Evolutionary conservation across 2,888 invertebrate species (phyloP), one percentile per base, ranked within the genome.

Genomic region (Scaptomyza flava): DNA sequence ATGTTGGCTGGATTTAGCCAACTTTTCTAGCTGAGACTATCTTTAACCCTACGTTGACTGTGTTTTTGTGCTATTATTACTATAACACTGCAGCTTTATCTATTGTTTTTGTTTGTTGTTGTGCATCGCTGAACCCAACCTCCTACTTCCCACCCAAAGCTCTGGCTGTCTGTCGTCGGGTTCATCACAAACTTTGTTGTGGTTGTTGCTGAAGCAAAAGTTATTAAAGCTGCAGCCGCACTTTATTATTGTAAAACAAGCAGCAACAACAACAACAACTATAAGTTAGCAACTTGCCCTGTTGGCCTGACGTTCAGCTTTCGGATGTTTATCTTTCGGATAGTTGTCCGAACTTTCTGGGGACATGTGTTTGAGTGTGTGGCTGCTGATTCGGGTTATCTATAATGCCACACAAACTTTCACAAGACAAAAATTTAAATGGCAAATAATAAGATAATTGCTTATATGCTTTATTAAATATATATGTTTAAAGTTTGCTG

Each of bases 151-250:
- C 12, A 14, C 6, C 6, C 14, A 27, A 3, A 7, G 53, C 27
- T 61, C 31, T 56, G 45, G 36, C 61, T 50, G 48, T 47, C 34
- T 46, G 48, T 65, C 64, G 67, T 66, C 68, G 62, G 79, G 65
- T 69, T 58, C 57, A 75, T 77, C 69, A 71, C 52, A 46, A 65
- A 72, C 53, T 79, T 77, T 77, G 67, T 62, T 79, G 67, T 67
- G 75, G 68, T 51, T 69, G 53, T 58, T 59, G 43, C 60, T 67
- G 62, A 72, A 56, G 71, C 65, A 67, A 59, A 78, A 85, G 76
- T 87, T 84, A 84, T 84, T 84, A 87, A 84, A 78, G 80, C 79
- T 81, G 71, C 72, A 80, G 72, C 85, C 74, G 61, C 87, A 84
- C 82, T 84, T 71, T 84, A 87, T 87, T 87, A 81, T 84, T 84